A percentile compares a stretch with the other conserved stretches of the same genome.
Conservation (phyloP, 2,797 vertebrate genomes). For the Molossus alvarezi region DNA sequence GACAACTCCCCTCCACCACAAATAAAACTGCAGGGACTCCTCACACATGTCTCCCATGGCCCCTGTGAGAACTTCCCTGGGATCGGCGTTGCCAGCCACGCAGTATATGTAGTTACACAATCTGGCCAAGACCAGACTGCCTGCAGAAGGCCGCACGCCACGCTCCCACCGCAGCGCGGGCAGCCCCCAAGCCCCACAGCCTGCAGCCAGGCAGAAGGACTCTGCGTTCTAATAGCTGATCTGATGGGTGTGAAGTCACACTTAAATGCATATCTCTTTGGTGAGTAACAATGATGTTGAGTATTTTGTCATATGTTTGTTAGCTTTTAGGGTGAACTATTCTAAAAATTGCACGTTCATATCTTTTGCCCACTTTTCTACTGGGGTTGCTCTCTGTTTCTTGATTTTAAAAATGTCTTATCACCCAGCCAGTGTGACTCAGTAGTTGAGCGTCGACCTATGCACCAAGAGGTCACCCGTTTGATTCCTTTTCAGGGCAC, state of each 20-base stretch:
- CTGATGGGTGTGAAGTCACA: neutral
- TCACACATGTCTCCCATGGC: neutral
- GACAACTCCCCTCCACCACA: neutral
- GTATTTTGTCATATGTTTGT: neutral
- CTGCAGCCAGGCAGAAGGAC: neutral
- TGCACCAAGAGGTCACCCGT: too few relatives aligned
- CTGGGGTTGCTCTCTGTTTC: too few relatives aligned
- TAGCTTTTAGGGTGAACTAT: neutral
- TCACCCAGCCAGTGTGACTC: too few relatives aligned
- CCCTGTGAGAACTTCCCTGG: neutral
- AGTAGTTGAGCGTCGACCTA: too few relatives aligned
- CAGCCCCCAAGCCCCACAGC: neutral
- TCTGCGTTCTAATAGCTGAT: neutral
- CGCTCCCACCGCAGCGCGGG: accelerated
- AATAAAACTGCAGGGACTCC: neutral
- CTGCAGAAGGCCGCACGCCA: neutral
- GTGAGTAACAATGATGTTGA: neutral
- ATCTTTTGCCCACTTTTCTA: too few relatives aligned
- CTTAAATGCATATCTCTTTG: neutral
- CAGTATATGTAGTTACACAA: neutral
- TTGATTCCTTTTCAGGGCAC: too few relatives aligned
- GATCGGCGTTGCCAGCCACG: neutral
- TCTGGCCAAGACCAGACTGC: neutral
- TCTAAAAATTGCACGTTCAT: neutral
- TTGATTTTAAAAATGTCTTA: too few relatives aligned